Conservation (phyloP, 2,113 vertebrate genomes). For the Pitta sordida region DNA sequence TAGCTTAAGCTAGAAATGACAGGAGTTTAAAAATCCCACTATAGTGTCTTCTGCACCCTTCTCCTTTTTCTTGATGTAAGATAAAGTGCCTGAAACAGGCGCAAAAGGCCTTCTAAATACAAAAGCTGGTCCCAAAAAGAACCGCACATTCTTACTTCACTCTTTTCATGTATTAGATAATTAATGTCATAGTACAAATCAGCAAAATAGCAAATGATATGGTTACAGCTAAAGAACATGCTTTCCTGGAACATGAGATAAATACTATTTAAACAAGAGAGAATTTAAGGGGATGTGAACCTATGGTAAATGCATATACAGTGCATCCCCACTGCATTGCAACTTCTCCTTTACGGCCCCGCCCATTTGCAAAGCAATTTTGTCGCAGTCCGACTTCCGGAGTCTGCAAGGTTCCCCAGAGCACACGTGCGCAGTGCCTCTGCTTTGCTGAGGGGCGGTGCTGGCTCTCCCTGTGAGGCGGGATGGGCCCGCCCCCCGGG, state of each 20-base stretch:
- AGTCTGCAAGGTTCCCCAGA: too few species aligned
- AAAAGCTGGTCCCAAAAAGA: background rate
- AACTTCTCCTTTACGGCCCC: too few species aligned
- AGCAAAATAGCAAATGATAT: background rate
- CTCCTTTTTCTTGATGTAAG: background rate
- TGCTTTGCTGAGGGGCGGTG: too few species aligned
- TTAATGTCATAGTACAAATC: background rate
- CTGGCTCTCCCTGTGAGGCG: too few species aligned
- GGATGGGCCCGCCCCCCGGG: too few species aligned
- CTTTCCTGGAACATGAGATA: slow-evolving; percentile 11
- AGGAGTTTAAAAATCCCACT: background rate
- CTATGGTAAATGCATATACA: background rate
- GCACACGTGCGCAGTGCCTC: too few species aligned
- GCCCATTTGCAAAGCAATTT: too few species aligned
- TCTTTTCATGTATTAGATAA: background rate
- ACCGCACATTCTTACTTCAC: background rate
- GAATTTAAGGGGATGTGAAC: background rate
- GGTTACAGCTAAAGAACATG: background rate
- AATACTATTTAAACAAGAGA: background rate
- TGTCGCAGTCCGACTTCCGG: too few species aligned
- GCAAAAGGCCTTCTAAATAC: background rate
- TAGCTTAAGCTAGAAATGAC: background rate
- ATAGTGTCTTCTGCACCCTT: background rate
- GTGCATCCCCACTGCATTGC: too few species aligned
- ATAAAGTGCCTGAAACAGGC: background rate